Evolutionary conservation across 2,888 invertebrate genomes (phyloP).

Genomic region (Brachynemurus nebulosus): DNA sequence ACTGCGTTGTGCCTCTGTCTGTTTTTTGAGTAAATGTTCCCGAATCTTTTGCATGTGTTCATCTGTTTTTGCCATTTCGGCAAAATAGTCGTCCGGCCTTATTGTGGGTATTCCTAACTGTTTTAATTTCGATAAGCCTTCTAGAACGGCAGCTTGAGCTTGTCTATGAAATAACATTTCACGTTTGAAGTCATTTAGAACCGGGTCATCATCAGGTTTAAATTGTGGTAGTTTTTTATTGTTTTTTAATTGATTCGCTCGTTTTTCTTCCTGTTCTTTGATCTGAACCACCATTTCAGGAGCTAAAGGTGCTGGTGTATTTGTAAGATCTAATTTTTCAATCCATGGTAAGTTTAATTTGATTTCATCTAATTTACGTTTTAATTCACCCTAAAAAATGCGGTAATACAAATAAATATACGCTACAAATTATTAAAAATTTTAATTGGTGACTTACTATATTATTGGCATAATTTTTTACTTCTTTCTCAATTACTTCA

Average conservation of each 20-base stretch:
- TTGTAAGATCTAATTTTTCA: constrained; percentile 69
- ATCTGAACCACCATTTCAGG: constrained; percentile 70
- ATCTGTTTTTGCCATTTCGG: constrained; percentile 97
- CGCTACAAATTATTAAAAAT: background rate
- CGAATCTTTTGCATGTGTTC: constrained; percentile 94
- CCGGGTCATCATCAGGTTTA: constrained; percentile 56
- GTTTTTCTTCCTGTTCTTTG: constrained; percentile 57
- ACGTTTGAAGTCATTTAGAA: constrained; percentile 81
- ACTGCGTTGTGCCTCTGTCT: constrained; percentile 69
- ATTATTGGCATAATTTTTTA: constrained; percentile 53
- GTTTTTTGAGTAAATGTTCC: constrained; percentile 67
- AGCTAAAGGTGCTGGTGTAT: constrained; percentile 64
- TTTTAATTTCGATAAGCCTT: constrained; percentile 65
- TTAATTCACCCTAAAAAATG: constrained; percentile 39
- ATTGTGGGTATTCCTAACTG: constrained; percentile 61
- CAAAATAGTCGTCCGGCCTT: constrained; percentile 92
- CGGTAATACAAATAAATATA: background rate
- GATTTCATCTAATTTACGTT: constrained; percentile 56
- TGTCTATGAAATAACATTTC: constrained; percentile 80
- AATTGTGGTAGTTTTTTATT: constrained; percentile 52
- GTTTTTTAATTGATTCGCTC: constrained; percentile 49
- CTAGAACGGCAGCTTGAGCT: constrained; percentile 73
- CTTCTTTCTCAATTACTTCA: constrained; percentile 42
- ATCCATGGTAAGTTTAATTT: constrained; percentile 67
- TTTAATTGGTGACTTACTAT: constrained; percentile 39